Evolutionary conservation across 2,797 vertebrate species (phyloP), one percentile per base, ranked within the genome.

Genomic region (Babyrousa celebensis): DNA sequence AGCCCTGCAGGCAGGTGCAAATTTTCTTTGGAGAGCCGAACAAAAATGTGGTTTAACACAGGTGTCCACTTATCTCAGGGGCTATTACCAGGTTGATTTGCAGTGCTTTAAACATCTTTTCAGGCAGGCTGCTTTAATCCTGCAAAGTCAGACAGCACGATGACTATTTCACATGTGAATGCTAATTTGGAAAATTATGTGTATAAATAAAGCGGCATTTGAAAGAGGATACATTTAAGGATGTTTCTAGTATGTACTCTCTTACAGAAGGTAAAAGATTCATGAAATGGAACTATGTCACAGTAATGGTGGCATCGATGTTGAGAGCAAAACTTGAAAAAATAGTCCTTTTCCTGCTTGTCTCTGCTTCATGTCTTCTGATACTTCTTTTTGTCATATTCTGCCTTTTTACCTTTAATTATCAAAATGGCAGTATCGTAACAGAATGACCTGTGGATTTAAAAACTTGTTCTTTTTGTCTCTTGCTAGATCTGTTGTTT

Each of bases 111-210:
- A 32, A 32, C 1, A 27, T 77, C 67, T 86, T 95, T 27, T 97
- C 58, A 71, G 58, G 5, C 78, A 83, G 74, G 9, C 67, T 1
- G 2, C 56, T 93, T 23, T 80, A 36, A 95, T 94, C 29, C 52
- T 83, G 79, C 48, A 20, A 96, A 89, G 36, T 77, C 71, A 88
- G 36, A 80, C 29, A 56, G 32, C 60, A n/a, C 6, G 74, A 74
- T 56, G 89, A 56, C 27, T 32, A 20, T 8, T 95, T 94, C 89
- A 96, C 52, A 74, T 75, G 23, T 32, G 68, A 27, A n/a, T 17
- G 3, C 54, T 96, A 71, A 92, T 96, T 96, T 75, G 92, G 93
- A 91, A 96, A 96, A 94, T 70, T 70, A 62, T 6, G 17, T 12
- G 0, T 96, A 32, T 56, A 83, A 85, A 94, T 79, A 87, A 91